phyloP scores from a whole-genome alignment of 2,888 invertebrate species.

The Ceramica pisi region DNA sequence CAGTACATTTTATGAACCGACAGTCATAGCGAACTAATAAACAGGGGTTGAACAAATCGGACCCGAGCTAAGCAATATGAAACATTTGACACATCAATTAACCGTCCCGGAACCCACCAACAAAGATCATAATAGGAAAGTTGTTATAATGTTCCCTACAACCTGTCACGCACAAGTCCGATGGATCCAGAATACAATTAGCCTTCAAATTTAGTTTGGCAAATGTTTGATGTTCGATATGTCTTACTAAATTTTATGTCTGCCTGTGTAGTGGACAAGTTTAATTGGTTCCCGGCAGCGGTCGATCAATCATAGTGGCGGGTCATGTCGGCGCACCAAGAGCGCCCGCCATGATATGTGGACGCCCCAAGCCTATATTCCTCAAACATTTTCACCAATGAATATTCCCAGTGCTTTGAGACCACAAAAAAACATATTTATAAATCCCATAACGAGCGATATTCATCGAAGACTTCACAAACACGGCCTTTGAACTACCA shows the following conservation, averaged over 20 bases:
- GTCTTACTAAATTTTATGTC: constrained; percentile 81
- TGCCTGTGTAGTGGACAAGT: constrained; percentile 85
- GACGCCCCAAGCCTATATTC: constrained; percentile 43
- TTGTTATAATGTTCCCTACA: constrained; percentile 18
- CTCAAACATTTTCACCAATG: constrained; percentile 42
- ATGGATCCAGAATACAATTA: constrained; percentile 35
- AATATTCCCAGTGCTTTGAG: constrained; percentile 44
- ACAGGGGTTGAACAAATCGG: background rate
- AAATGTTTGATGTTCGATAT: constrained; percentile 72
- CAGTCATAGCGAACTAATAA: background rate
- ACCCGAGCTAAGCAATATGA: background rate
- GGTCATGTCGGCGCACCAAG: constrained; percentile 75
- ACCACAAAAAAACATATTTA: constrained; percentile 26
- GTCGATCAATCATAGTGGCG: constrained; percentile 85
- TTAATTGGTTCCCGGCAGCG: constrained; percentile 85
- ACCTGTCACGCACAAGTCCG: constrained; percentile 35
- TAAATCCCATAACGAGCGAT: constrained; percentile 12
- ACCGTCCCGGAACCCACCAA: constrained; percentile 14
- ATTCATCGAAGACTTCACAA: constrained; percentile 31
- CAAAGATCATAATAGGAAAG: background rate
- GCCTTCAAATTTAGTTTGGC: constrained; percentile 41
- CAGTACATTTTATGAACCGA: background rate
- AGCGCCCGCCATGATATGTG: constrained; percentile 58
- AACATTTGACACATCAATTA: constrained; percentile 38
- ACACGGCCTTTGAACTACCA: constrained; percentile 37